Evolutionary conservation across 1,140 invertebrate genomes (phyloP).

Genomic region (Hylaeus anthracinus): DNA sequence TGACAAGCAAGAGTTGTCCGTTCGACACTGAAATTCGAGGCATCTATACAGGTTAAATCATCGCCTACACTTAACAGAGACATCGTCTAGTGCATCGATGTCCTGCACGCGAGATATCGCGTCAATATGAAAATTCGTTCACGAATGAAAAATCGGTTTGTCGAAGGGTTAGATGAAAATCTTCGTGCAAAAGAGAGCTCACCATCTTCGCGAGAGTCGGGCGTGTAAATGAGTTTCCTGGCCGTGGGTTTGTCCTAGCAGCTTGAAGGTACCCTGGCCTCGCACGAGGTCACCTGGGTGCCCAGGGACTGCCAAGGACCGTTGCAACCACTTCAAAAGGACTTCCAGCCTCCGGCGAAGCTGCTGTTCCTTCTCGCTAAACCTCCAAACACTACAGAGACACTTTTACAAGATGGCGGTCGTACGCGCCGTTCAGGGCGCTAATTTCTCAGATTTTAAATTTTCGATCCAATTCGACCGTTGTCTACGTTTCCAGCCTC

Average conservation of each 20-base stretch:
- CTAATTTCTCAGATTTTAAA: slow-evolving; percentile 47
- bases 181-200: slow-evolving; percentile 47
- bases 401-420: slow-evolving; percentile 67
- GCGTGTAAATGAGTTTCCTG: slow-evolving; percentile 65
- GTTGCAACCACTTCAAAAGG: slow-evolving; percentile 65
- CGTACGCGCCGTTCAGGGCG: slow-evolving; percentile 39
- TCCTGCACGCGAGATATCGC: too few relatives aligned
- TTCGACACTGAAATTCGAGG: not conserved
- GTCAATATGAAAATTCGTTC: not conserved
- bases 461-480: slow-evolving; percentile 8
- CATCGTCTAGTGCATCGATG: too few relatives aligned
- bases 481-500: not conserved
- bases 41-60: slow-evolving; percentile 14
- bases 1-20: slow-evolving; percentile 35
- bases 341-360: slow-evolving; percentile 70
- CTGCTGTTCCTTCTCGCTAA: slow-evolving; percentile 64
- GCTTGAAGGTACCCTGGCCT: slow-evolving; percentile 65
- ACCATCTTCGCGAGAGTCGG: slow-evolving; percentile 74
- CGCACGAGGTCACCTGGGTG: slow-evolving; percentile 66
- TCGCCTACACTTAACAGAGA: not conserved
- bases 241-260: slow-evolving; percentile 52
- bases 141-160: slow-evolving; percentile 11
- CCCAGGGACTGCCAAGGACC: slow-evolving; percentile 73
- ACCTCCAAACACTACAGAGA: slow-evolving; percentile 67
- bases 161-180: slow-evolving; percentile 33